These are phyloP conservation scores for Hylaeus anthracinus DNA, from an alignment of 1,140 invertebrate species.

Conservation along the genomic window DNA sequence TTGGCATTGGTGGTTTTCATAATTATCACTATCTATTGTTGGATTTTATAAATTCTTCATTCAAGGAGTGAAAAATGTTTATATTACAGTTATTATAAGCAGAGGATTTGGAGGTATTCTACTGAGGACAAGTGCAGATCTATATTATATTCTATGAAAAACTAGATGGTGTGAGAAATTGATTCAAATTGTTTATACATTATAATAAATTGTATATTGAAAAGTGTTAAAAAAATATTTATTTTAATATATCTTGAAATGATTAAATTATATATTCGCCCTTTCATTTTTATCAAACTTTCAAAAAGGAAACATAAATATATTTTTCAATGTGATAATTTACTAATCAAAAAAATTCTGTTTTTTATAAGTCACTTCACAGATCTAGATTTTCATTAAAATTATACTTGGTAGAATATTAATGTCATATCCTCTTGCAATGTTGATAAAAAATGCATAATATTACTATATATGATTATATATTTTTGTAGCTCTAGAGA, in stretches of 20 bases:
- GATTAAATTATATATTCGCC: constrained; percentile 20
- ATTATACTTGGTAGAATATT: constrained; percentile 59
- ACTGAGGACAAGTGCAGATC: constrained; percentile 49
- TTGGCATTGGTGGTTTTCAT: constrained; percentile 60
- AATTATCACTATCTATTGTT: constrained; percentile 68
- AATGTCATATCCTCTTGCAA: constrained; percentile 66
- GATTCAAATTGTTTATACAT: neutral
- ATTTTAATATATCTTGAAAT: constrained; percentile 33
- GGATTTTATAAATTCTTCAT: constrained; percentile 72
- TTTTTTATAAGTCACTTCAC: constrained; percentile 31
- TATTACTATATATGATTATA: constrained; percentile 70
- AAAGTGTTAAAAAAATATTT: constrained; percentile 25
- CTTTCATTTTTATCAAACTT: neutral
- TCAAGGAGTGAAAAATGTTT: constrained; percentile 62
- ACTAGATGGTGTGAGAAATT: constrained; percentile 47
- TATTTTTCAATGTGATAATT: constrained; percentile 45
- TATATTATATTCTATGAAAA: constrained; percentile 47
- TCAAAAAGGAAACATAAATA: constrained; percentile 20
- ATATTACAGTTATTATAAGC: constrained; percentile 70
- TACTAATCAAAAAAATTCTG: neutral
- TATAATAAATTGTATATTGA: neutral
- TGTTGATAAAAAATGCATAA: constrained; percentile 71
- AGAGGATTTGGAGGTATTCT: constrained; percentile 66
- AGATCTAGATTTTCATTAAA: constrained; percentile 49
- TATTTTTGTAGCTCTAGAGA: constrained; percentile 76